Base-by-base conservation (phyloP, 2,888 invertebrate genomes). In the Tenthredo mesomela region DNA sequence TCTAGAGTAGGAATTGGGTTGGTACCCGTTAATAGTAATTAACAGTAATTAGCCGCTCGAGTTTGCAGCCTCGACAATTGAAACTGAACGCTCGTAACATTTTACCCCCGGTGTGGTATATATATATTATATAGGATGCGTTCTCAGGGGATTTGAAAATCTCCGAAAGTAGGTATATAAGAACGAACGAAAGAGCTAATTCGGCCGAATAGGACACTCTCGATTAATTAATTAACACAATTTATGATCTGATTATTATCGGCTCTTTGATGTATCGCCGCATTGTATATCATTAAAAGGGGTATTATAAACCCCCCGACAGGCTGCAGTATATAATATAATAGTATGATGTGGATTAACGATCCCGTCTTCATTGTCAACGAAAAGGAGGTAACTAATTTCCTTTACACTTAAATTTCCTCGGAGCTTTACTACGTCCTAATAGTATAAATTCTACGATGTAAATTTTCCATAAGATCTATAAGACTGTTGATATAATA, bases 41-140 rank as follows among this genome's bases (percentile, higher is more conserved):
- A 73, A 73, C 71, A 43, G 43, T 73, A 73, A 73, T 73, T 73
- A 73, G 43, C 71, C 43, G 43, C 43, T 21, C 71, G 71, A 73
- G 71, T 73, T 25, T 73, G 21, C 43, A n/a, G 71, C 71, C 67
- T 40, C 71, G 71, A 73, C 40, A 73, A 73, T 73, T 73, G 71
- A 73, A 73, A 73, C 71, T 73, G 40, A 73, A 73, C 71, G 71
- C 71, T 73, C 71, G 71, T 73, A n/a, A 40, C 43, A 73, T 43
- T 40, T 29, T 21, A 40, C 25, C 71, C 40, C 40, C 37, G 6
- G 6, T 7, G n/a, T 12, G 18, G 29, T 67, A 33, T 33, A 18
- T 10, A 43, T 21, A 43, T 37, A 37, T n/a, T n/a, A n/a, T n/a
- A n/a, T n/a, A n/a, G n/a, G 37, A 37, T 7, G 7, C 37, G 7